Base-by-base conservation (phyloP, 2,113 vertebrate genomes). In the Gadus macrocephalus region DNA sequence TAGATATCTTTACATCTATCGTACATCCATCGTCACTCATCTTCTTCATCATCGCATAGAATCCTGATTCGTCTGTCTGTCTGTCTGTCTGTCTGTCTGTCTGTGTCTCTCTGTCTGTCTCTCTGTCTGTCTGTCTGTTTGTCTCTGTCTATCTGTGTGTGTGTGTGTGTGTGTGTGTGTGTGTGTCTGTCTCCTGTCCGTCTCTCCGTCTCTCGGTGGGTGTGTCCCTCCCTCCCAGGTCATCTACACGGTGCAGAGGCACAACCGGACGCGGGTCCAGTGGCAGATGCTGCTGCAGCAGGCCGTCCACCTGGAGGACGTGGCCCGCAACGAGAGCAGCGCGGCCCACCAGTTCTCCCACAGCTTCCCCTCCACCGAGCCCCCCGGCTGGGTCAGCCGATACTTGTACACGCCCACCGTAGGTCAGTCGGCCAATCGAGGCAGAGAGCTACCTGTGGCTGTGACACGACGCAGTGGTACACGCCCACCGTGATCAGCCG, bases 281-380 rank as follows among this genome's bases (percentile, higher is more conserved):
- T 99, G 96, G 97, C 92, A 93, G 66, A 96, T 98, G 84, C 94
- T 98, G 68, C 83, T 99, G 81, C 95, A 97, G 74, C 93, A 98
- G 89, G 96, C 96, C 4, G 94, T 98, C 86, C 95, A 96, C 73
- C 87, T 99, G 67, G 96, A 99, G 88, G 97, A 99, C 61, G 94
- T 99, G 31, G 93, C 96, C 67, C 96, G 96, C 90, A 99, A 98
- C 70, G 96, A 98, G 91, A 93, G 87, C 68, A 97, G 95, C 75
- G 91, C 91, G 15, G 88, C 91, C 67, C 94, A 73, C 64, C 95
- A 96, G 83, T 99, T 99, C 74, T 90, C 97, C 79, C 95, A 93
- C 81, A 91, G 94, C 22, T 98, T 98, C 90, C 94, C 93, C 12
- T 86, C 92, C 0, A 83, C 89, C 0, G 94, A 96, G 69, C 87